Evolutionary conservation across 2,113 vertebrate genomes (phyloP).

Genomic region (Dasyprocta punctata): DNA sequence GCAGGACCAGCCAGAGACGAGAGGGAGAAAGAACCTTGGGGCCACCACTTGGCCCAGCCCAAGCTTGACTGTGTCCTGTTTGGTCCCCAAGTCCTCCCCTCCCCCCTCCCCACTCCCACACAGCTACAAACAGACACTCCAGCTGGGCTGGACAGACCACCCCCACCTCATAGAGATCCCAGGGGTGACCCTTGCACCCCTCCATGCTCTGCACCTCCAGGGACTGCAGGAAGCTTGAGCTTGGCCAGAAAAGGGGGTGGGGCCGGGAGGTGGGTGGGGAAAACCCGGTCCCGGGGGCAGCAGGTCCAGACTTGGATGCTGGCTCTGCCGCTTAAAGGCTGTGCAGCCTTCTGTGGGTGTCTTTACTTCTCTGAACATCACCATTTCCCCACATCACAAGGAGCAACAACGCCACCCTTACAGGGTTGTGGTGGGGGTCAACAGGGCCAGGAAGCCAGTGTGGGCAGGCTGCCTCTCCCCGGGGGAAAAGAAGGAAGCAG

Average conservation of each 20-base stretch:
- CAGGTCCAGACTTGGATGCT: neutral
- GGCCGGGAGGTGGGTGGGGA: no score
- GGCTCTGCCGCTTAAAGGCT: neutral
- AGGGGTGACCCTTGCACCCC: neutral
- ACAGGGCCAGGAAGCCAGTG: neutral
- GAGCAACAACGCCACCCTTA: neutral
- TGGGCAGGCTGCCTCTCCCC: neutral
- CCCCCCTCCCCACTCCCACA: no score
- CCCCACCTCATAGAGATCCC: neutral
- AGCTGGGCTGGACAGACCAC: neutral
- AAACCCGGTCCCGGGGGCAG: neutral
- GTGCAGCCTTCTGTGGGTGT: neutral
- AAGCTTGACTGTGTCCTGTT: neutral
- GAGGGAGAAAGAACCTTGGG: neutral
- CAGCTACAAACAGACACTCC: fast-evolving
- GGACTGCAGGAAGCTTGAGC: neutral
- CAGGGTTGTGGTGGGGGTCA: no score
- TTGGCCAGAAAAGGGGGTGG: neutral
- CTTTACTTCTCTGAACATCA: conserved; percentile 13
- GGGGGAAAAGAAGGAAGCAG: neutral
- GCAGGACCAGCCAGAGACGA: neutral
- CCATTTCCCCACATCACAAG: neutral
- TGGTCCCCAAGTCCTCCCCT: neutral
- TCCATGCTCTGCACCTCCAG: neutral
- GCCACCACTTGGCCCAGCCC: no score